phyloP scores from a whole-genome alignment of 2,797 vertebrate genomes.

The Macroramphosus scolopax region DNA sequence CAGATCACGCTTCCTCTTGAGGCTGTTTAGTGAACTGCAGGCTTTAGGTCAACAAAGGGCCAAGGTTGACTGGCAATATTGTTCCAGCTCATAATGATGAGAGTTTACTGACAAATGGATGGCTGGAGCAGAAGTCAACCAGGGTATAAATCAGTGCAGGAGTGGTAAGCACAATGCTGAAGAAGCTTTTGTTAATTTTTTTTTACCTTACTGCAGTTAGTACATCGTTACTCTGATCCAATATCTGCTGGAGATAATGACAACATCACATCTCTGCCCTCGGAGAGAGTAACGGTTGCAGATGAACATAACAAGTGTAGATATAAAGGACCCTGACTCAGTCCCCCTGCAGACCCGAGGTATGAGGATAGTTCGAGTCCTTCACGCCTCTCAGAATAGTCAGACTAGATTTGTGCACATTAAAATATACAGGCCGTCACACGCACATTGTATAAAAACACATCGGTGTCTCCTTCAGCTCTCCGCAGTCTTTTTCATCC shows the following conservation, averaged over 20 bases:
- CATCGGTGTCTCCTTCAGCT: constrained; percentile 21
- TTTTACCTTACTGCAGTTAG: too few species aligned
- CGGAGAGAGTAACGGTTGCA: background rate
- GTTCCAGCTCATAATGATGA: constrained; percentile 35
- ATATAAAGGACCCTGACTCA: too few species aligned
- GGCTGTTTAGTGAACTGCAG: constrained; percentile 38
- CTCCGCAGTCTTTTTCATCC: constrained; percentile 31
- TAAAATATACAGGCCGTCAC: too few species aligned
- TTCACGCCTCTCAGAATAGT: too few species aligned
- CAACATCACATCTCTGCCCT: background rate
- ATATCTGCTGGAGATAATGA: constrained; percentile 1
- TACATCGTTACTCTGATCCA: background rate
- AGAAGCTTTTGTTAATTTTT: too few species aligned
- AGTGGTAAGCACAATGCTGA: constrained; percentile 7
- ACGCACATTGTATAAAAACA: constrained; percentile 36
- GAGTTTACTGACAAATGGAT: constrained; percentile 27
- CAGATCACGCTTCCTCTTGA: constrained; percentile 51
- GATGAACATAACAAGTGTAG: background rate
- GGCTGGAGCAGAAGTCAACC: constrained; percentile 8
- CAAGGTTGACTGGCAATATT: constrained; percentile 44
- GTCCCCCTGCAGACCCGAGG: too few species aligned
- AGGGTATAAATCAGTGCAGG: constrained; percentile 12
- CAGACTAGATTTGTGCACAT: too few species aligned
- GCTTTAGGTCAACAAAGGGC: constrained; percentile 29
- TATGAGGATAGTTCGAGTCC: too few species aligned